Evolutionary conservation across 2,888 invertebrate species (phyloP).

Genomic region (Cheilosia urbana): DNA sequence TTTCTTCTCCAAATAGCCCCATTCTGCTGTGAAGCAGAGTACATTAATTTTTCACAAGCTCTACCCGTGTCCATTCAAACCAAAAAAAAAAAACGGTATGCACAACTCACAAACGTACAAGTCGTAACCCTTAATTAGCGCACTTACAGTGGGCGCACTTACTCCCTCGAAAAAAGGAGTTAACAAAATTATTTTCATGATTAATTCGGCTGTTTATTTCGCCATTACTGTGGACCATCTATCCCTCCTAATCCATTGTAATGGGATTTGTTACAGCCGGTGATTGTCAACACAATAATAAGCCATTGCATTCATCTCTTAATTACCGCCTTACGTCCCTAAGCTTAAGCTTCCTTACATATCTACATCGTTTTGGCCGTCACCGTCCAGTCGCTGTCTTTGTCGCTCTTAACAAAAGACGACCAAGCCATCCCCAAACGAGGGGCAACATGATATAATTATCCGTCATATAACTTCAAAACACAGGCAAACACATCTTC

Average conservation of each 20-base stretch:
- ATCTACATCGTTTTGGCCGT: neutral
- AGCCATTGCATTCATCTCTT: constrained; percentile 14
- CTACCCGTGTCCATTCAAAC: neutral
- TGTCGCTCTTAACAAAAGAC: neutral
- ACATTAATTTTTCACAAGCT: no score
- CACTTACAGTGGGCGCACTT: constrained; percentile 1
- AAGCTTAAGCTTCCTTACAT: constrained; percentile 15
- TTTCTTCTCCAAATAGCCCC: no score
- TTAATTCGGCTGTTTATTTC: constrained; percentile 6
- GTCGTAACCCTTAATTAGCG: neutral
- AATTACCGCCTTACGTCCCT: constrained; percentile 17
- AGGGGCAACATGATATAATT: constrained; percentile 29
- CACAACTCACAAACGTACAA: neutral
- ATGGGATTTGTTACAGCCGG: constrained; percentile 2
- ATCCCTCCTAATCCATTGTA: constrained; percentile 11
- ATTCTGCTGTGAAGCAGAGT: no score
- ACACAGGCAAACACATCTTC: constrained; percentile 18
- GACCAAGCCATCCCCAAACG: constrained; percentile 9
- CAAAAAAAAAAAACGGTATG: neutral
- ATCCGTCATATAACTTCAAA: constrained; percentile 21
- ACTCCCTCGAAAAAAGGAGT: neutral
- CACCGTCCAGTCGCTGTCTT: no score
- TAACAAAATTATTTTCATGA: constrained; percentile 10
- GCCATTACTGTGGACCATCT: neutral
- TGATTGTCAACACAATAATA: constrained; percentile 14